Evolutionary conservation across 1,140 invertebrate species (phyloP).

Genomic region (Uloborus diversus): DNA sequence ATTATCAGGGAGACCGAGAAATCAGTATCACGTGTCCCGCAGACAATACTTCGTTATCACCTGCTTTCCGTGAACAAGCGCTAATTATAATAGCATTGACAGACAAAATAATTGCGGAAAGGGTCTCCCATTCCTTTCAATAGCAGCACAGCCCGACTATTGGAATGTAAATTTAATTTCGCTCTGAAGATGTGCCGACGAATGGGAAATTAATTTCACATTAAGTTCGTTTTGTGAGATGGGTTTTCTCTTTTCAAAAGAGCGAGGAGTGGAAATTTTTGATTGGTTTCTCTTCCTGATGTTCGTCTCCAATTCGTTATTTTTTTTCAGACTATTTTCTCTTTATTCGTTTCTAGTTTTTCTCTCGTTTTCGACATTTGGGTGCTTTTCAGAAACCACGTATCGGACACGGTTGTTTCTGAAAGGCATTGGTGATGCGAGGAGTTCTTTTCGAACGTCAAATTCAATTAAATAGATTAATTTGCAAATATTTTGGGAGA

Average conservation of each 20-base stretch:
- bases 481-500: no score
- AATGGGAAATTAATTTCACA: conserved; percentile 33
- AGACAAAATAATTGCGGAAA: conserved; percentile 39
- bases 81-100: conserved; percentile 41
- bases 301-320: no score
- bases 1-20: neutral
- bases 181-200: neutral
- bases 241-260: neutral
- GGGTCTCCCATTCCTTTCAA: conserved; percentile 5
- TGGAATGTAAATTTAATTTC: conserved; percentile 44
- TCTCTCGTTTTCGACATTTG: no score
- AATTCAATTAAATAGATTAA: no score
- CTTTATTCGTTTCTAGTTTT: no score
- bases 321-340: no score
- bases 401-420: no score
- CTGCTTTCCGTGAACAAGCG: neutral
- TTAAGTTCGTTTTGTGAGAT: conserved; percentile 4
- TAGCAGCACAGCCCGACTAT: neutral
- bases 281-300: neutral
- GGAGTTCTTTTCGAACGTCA: no score
- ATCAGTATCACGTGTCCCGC: neutral
- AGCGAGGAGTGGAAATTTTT: neutral
- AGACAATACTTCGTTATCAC: conserved; percentile 25
- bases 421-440: no score
- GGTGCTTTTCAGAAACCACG: no score